Conservation (phyloP, 2,888 invertebrate species). For the Dinocampus coccinellae region DNA sequence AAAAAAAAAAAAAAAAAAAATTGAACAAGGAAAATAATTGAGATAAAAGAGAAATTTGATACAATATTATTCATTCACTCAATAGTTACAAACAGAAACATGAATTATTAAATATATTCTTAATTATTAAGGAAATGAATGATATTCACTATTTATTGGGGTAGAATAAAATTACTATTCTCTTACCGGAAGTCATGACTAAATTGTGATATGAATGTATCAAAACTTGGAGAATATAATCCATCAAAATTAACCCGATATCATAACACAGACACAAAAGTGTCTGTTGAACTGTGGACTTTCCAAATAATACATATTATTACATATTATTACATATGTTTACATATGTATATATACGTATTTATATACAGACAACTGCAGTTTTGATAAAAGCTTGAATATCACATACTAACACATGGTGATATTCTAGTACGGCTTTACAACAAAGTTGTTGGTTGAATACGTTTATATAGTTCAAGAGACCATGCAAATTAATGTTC, state of each 20-base stretch:
- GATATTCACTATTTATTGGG: too few species aligned
- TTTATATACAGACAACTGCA: background rate
- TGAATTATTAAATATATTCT: conserved; percentile 14
- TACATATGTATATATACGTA: background rate
- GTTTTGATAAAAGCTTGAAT: too few species aligned
- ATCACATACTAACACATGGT: too few species aligned
- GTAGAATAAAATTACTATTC: too few species aligned
- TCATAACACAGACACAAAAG: conserved; percentile 20
- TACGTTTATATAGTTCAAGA: too few species aligned
- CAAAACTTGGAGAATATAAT: conserved; percentile 29
- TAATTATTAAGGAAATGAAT: conserved; percentile 21
- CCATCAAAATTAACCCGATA: conserved; percentile 42
- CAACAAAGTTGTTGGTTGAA: too few species aligned
- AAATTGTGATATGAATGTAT: too few species aligned
- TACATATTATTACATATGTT: background rate
- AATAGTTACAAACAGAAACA: conserved; percentile 5
- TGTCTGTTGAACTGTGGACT: conserved; percentile 22
- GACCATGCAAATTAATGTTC: conserved; percentile 57
- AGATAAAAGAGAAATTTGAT: background rate
- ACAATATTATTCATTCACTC: background rate
- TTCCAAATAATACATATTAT: background rate
- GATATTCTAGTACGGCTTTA: too few species aligned
- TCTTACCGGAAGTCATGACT: conserved; percentile 37
- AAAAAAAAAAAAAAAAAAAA: background rate
- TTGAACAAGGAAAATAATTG: background rate